phyloP scores from a whole-genome alignment of 2,797 vertebrate genomes.

The Hoplostethus mediterraneus region DNA sequence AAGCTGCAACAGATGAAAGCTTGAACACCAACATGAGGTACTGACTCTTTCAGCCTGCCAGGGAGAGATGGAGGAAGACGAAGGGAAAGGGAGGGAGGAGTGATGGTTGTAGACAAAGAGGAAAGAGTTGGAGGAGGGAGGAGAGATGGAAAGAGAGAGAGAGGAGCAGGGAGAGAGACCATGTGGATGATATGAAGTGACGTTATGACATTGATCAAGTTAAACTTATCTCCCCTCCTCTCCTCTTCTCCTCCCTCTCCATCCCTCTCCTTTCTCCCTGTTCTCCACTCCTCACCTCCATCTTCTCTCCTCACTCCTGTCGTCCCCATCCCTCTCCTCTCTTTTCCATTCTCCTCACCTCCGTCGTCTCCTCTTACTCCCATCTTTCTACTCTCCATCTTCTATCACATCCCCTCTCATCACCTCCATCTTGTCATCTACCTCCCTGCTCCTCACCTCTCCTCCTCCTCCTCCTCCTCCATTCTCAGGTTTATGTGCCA shows the following conservation, averaged over 20 bases:
- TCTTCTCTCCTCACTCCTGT: not conserved
- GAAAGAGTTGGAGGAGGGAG: not conserved
- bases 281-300: not conserved
- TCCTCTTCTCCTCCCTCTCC: not conserved
- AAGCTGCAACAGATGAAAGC: no score
- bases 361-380: no score
- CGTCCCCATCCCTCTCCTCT: no score
- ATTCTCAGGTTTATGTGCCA: constrained; percentile 16
- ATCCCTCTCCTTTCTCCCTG: not conserved
- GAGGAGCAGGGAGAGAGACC: not conserved
- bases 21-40: no score
- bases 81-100: not conserved
- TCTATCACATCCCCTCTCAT: no score
- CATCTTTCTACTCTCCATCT: no score
- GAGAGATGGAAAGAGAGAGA: not conserved
- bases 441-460: not conserved
- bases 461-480: not conserved
- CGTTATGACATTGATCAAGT: not conserved
- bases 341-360: no score
- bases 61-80: no score
- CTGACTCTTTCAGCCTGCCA: no score
- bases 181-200: no score
- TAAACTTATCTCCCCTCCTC: constrained; percentile 12
- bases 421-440: no score
- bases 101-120: no score